Conservation (phyloP, 2,113 vertebrate genomes). For the Euleptes europaea region DNA sequence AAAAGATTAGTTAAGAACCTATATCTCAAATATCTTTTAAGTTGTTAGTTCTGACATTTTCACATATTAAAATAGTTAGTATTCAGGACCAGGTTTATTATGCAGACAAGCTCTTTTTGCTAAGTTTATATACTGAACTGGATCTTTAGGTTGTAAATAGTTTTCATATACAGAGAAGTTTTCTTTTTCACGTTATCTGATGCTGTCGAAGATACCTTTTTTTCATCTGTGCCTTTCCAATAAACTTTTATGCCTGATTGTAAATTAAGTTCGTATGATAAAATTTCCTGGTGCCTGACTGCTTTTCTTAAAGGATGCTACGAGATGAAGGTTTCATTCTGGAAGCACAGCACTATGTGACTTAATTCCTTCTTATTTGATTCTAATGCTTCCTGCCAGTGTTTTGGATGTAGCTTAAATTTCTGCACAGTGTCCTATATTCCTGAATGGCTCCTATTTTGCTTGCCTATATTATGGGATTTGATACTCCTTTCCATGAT, state of each 20-base stretch:
- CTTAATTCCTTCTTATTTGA: slow-evolving; percentile 53
- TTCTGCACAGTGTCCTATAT: slow-evolving; percentile 58
- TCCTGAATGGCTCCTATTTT: slow-evolving; percentile 49
- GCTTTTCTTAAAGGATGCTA: slow-evolving; percentile 71
- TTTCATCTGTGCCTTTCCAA: slow-evolving; percentile 80
- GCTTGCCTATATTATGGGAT: slow-evolving; percentile 29
- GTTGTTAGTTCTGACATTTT: slow-evolving; percentile 63
- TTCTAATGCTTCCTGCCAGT: slow-evolving; percentile 59
- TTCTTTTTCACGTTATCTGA: slow-evolving; percentile 66
- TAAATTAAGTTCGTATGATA: slow-evolving; percentile 62
- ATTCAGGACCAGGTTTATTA: slow-evolving; percentile 45
- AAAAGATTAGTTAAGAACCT: slow-evolving; percentile 48
- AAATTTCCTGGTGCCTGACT: slow-evolving; percentile 77
- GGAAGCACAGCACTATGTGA: slow-evolving; percentile 71
- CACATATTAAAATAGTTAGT: slow-evolving; percentile 54
- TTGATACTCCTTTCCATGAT: slow-evolving; percentile 51
- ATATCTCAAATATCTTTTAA: slow-evolving; percentile 56
- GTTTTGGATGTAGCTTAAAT: slow-evolving; percentile 57
- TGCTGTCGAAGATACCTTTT: slow-evolving; percentile 62
- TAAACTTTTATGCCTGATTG: slow-evolving; percentile 70
- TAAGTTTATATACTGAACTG: slow-evolving; percentile 68
- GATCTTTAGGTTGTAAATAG: slow-evolving; percentile 57
- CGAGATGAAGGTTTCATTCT: slow-evolving; percentile 69
- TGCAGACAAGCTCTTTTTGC: slow-evolving; percentile 55
- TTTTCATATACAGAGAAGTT: slow-evolving; percentile 63